Evolutionary conservation across 2,113 vertebrate species (phyloP).

Genomic region (Redunca redunca): DNA sequence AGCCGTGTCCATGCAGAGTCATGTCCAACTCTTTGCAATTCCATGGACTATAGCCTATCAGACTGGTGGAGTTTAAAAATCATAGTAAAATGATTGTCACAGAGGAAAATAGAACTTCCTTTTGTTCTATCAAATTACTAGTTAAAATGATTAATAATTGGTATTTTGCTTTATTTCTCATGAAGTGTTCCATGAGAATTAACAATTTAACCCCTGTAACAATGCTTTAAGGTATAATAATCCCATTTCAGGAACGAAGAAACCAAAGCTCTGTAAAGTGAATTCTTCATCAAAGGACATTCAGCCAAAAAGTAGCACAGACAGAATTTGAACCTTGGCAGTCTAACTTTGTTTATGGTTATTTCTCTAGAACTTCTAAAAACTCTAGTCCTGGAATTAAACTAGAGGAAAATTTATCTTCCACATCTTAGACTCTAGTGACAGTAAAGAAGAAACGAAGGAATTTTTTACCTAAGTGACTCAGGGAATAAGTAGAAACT

Average conservation of each 20-base stretch:
- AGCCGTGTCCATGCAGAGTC: not conserved
- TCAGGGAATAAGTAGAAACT: not conserved
- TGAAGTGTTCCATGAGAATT: not conserved
- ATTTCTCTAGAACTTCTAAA: not conserved
- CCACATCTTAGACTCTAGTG: not conserved
- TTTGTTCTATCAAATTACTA: constrained; percentile 1
- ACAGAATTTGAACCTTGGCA: not conserved
- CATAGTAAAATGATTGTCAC: not conserved
- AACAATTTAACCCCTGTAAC: not conserved
- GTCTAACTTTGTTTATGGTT: not conserved
- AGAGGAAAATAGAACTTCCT: not conserved
- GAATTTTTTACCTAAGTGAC: not conserved
- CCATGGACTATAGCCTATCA: not conserved
- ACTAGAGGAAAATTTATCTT: not conserved
- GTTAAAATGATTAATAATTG: not conserved
- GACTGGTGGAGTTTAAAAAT: not conserved
- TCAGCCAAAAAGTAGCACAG: not conserved
- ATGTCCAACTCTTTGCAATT: not conserved
- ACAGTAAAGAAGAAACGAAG: not conserved
- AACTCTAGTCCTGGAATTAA: not conserved
- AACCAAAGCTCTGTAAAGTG: not conserved
- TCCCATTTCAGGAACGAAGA: not conserved
- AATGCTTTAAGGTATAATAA: not conserved
- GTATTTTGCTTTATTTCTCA: not conserved
- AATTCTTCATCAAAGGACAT: constrained; percentile 18